phyloP scores from a whole-genome alignment of 92 coral and sea anemone species.

The Galaxea fascicularis region DNA sequence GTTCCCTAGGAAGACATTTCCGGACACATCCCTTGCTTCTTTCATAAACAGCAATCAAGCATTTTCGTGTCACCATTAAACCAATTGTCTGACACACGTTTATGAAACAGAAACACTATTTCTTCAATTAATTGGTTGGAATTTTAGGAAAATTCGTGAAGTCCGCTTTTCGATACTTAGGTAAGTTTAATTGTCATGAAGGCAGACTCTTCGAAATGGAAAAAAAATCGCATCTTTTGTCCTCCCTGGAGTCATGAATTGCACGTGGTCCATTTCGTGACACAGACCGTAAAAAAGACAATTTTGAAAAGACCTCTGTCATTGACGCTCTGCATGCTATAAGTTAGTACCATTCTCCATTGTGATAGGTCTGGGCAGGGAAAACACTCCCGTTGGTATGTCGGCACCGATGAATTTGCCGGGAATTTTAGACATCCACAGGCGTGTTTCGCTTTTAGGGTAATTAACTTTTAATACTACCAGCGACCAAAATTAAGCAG shows the following conservation, averaged over 20 bases:
- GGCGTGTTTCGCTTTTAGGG: neutral
- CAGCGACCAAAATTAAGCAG: neutral
- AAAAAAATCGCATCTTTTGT: too few species aligned
- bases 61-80: neutral
- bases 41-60: neutral
- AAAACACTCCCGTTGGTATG: neutral
- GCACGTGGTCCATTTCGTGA: too few species aligned
- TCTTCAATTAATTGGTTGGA: too few species aligned
- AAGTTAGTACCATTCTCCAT: neutral
- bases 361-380: neutral
- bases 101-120: neutral
- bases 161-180: too few species aligned
- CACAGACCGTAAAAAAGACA: too few species aligned
- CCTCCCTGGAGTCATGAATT: too few species aligned
- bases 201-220: too few species aligned
- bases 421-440: neutral
- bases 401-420: neutral
- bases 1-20: neutral
- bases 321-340: neutral
- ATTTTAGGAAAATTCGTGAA: too few species aligned
- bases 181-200: too few species aligned
- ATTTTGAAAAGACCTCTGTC: too few species aligned
- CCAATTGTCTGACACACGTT: neutral
- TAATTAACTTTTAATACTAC: too few species aligned
- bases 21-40: neutral